These are phyloP conservation scores for Drosophila arizonae DNA, from an alignment of 1,140 invertebrate species.

Conservation along the genomic window DNA sequence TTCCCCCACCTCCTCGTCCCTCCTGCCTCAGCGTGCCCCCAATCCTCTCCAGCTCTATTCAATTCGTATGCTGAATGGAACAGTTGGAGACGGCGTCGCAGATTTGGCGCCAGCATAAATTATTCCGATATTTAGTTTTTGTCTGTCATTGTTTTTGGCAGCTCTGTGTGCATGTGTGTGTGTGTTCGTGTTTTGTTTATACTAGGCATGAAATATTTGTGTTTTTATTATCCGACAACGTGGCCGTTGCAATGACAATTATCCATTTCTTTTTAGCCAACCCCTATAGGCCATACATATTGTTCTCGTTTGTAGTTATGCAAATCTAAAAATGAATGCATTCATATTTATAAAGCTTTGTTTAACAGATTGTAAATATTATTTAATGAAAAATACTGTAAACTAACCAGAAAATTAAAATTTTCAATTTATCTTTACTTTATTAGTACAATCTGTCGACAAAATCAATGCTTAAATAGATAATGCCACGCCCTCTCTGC, in stretches of 20 bases:
- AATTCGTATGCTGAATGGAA: conserved; percentile 12
- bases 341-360: background rate
- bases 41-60: background rate
- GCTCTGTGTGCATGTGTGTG: background rate
- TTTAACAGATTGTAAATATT: too few species aligned
- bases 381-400: too few species aligned
- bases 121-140: conserved; percentile 33
- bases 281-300: background rate
- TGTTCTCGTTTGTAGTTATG: background rate
- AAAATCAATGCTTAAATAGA: too few species aligned
- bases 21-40: background rate
- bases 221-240: conserved; percentile 8
- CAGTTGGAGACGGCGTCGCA: conserved; percentile 15
- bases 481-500: too few species aligned
- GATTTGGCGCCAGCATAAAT: conserved; percentile 51
- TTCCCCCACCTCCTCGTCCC: background rate
- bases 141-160: conserved; percentile 28
- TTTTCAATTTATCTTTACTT: too few species aligned
- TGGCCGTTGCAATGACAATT: conserved; percentile 1
- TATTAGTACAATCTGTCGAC: too few species aligned
- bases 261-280: background rate
- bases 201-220: conserved; percentile 4
- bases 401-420: too few species aligned
- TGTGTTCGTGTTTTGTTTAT: background rate
- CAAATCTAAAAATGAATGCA: background rate